Percentiles rank a stretch among this genome's conserved stretches.
Conservation (phyloP, 1,140 invertebrate genomes). For the Drosophila carrolli region DNA sequence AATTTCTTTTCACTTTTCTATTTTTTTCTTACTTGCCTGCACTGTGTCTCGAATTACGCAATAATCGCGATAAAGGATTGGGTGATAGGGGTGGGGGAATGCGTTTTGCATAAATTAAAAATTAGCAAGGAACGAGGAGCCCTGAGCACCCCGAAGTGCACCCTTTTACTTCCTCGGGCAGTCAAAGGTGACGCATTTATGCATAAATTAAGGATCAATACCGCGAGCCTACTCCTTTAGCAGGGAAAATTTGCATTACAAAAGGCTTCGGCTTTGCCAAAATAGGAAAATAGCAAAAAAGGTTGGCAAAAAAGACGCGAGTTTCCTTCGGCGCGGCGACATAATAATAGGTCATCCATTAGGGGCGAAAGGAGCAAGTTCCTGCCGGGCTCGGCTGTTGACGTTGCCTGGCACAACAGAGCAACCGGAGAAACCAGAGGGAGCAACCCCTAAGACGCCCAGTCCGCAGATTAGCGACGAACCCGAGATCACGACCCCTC, state of each 20-base stretch:
- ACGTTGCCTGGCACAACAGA: slow-evolving; percentile 68
- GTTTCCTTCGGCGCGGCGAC: slow-evolving; percentile 24
- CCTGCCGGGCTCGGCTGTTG: slow-evolving; percentile 54
- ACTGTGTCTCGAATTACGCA: slow-evolving; percentile 74
- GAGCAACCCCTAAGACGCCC: slow-evolving; percentile 66
- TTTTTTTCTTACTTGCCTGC: slow-evolving; percentile 27
- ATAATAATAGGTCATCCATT: slow-evolving; percentile 78
- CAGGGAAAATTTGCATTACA: slow-evolving; percentile 71
- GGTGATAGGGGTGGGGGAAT: slow-evolving; percentile 33
- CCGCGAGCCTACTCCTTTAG: slow-evolving; percentile 49
- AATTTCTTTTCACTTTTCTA: slow-evolving; percentile 64
- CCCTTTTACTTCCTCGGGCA: slow-evolving; percentile 38
- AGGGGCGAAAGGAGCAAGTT: slow-evolving; percentile 66
- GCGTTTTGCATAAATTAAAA: slow-evolving; percentile 82
- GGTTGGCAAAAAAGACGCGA: slow-evolving; percentile 73
- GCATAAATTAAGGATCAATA: slow-evolving; percentile 83
- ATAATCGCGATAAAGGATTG: slow-evolving; percentile 49
- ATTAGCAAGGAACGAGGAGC: slow-evolving; percentile 60
- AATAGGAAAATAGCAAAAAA: slow-evolving; percentile 28
- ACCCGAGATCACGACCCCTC: slow-evolving; percentile 47
- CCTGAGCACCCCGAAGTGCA: slow-evolving; percentile 45
- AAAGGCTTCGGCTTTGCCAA: slow-evolving; percentile 50
- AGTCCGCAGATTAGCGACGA: slow-evolving; percentile 51
- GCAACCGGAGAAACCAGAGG: slow-evolving; percentile 24
- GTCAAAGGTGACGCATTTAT: slow-evolving; percentile 80